Evolutionary conservation across 1,140 invertebrate species (phyloP), one percentile per base, ranked within the genome.

Genomic region (Drosophila subobscura): DNA sequence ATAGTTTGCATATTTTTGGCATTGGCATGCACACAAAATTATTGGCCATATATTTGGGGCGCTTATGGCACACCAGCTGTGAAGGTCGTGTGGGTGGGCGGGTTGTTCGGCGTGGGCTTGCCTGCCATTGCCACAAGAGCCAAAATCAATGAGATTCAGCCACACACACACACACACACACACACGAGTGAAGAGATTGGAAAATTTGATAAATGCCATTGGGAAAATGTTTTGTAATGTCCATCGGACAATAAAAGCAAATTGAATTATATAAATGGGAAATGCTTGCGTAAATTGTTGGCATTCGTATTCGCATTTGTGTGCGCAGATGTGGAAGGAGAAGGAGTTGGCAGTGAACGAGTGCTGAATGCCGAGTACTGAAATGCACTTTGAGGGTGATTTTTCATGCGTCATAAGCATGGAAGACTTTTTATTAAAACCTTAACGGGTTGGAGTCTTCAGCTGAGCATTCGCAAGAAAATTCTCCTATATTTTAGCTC

Each of bases 11-110:
- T 71, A 74, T 74, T 86, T 74, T 86, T 64, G 73, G 67, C 73
- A 72, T 84, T 72, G 72, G 68, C 78, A 76, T 72, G 73, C 63
- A 58, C 79, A 83, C 47, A 59, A 83, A 81, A 83, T 78, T 83
- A 80, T 77, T 77, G 78, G 40, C 52, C 61, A 60, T 76, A 58
- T 72, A 64, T 74, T 83, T 74, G 45, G 68, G 33, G 74, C 52
- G 74, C 64, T 74, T 55, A 42, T 68, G 61, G 53, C 74, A 44
- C 66, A 49, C 66, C 56, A 68, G 64, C 66, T 70, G 64, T 68
- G 79, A 83, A 83, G 79, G 79, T 83, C 79, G 79, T 59, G 75
- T 83, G 79, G 79, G 79, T 78, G 79, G 10, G 33, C 4, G 33
- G 33, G 7, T 55, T 22, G 51, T 44, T 27, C 33, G 4, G 40